A percentile compares a stretch with the other conserved stretches of the same genome.
phyloP scores from a whole-genome alignment of 2,113 vertebrate genomes.

The Tympanuchus pallidicinctus region DNA sequence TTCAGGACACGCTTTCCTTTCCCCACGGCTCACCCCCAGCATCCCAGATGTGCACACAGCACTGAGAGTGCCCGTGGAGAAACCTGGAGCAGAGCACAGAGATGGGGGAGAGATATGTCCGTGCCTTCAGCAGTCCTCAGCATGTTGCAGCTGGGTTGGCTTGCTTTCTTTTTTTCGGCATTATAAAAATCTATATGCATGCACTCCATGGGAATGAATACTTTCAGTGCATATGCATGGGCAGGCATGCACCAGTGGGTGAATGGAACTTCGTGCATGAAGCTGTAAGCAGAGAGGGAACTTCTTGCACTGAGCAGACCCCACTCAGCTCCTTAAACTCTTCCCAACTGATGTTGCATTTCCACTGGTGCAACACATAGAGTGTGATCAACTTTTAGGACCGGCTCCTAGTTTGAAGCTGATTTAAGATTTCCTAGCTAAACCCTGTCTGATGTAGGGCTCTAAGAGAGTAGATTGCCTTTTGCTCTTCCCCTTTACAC shows the following conservation, averaged over 20 bases:
- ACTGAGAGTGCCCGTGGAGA: background rate
- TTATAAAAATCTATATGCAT: rapidly evolving
- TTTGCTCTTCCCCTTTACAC: background rate
- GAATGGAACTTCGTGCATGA: rapidly evolving
- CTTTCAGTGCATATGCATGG: rapidly evolving
- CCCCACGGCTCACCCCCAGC: rapidly evolving
- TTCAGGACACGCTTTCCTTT: rapidly evolving
- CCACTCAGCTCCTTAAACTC: background rate
- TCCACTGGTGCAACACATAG: background rate
- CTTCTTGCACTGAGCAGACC: background rate
- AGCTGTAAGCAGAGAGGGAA: rapidly evolving
- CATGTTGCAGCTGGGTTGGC: rapidly evolving
- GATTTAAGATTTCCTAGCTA: background rate
- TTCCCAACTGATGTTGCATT: background rate
- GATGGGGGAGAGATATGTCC: rapidly evolving
- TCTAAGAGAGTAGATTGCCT: background rate
- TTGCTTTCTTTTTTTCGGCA: rapidly evolving
- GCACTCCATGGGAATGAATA: background rate
- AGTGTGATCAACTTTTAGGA: background rate
- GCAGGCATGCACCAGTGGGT: rapidly evolving
- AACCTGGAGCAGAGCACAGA: rapidly evolving
- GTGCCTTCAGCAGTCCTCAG: rapidly evolving
- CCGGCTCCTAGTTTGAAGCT: background rate
- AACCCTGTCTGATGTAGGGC: background rate
- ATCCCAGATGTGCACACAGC: rapidly evolving